phyloP scores from a whole-genome alignment of 1,140 invertebrate species.

The Sitophilus oryzae region DNA sequence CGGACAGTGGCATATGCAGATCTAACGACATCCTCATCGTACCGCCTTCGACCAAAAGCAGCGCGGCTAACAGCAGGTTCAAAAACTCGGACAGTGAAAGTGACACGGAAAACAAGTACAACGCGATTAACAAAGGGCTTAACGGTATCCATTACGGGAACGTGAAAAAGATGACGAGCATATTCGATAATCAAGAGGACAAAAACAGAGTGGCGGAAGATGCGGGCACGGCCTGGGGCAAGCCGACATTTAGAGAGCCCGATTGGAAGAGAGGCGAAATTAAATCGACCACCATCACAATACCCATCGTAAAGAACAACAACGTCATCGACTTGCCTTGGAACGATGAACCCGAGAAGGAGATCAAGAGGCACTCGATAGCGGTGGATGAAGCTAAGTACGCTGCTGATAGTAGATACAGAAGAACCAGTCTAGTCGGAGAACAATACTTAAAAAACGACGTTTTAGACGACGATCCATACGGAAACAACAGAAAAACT shows the following conservation, averaged over 20 bases:
- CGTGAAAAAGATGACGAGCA: slow-evolving; percentile 30
- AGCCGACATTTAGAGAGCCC: slow-evolving; percentile 1
- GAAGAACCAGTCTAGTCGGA: slow-evolving; percentile 45
- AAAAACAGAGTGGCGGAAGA: slow-evolving; percentile 7
- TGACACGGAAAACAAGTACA: slow-evolving; percentile 22
- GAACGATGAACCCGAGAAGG: slow-evolving; percentile 35
- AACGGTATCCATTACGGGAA: slow-evolving; percentile 25
- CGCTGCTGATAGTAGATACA: slow-evolving; percentile 39
- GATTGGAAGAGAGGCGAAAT: slow-evolving; percentile 22
- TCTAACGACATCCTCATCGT: slow-evolving; percentile 54
- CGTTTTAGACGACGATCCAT: slow-evolving; percentile 28
- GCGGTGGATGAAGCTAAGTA: slow-evolving; percentile 53
- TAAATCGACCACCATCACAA: slow-evolving; percentile 37
- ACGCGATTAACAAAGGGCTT: neutral
- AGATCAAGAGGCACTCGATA: slow-evolving; percentile 52
- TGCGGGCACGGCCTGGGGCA: slow-evolving; percentile 6
- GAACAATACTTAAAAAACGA: slow-evolving; percentile 35
- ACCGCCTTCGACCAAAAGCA: slow-evolving; percentile 27
- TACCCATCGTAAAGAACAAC: slow-evolving; percentile 34
- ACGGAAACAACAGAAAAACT: slow-evolving; percentile 45
- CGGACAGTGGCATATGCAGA: slow-evolving; percentile 64
- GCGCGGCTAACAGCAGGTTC: slow-evolving; percentile 12
- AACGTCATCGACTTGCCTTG: slow-evolving; percentile 28
- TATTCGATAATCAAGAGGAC: slow-evolving; percentile 30
- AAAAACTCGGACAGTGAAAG: slow-evolving; percentile 27